Evolutionary conservation across 2,113 vertebrate species (phyloP), one percentile per base, ranked within the genome.

Genomic region (Atrichornis clamosus): DNA sequence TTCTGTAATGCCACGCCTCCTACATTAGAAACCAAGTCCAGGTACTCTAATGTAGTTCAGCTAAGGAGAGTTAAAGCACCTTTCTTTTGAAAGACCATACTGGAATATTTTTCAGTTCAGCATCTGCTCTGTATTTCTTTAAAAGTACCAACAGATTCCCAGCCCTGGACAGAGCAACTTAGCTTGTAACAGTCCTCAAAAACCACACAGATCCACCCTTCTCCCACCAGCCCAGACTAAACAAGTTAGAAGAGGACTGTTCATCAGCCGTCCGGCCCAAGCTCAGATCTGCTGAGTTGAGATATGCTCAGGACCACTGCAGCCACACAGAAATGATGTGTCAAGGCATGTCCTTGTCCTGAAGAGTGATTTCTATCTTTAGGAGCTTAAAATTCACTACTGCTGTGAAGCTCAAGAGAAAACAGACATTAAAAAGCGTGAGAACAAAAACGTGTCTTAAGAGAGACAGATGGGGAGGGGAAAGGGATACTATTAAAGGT

Each of bases 1-100:
- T 13, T 32, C 67, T 28, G 33, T 21, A 72, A 59, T 1, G 1
- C 13, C 26, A n/a, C 0, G 0, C 49, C 21, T 47, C 53, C 67
- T 7, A 1, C 2, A 0, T 14, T 18, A 50, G 65, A 73, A 65
- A 62, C 22, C 33, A 73, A 65, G 74, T 2, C 62, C 49, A 42
- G 58, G 14, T 49, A 42, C 27, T 41, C 42, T 14, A 28, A 62
- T 10, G 20, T 4, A 33, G n/a, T 16, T 89, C 22, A 28, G 9
- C 33, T 37, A 56, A 87, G 49, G 10, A 68, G 42, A 82, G 63
- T 33, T 75, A 50, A 41, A 76, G 41, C 5, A 52, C 6, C 21
- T 50, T 62, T 37, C n/a, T 58, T 86, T 30, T 44, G 13, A 64
- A 87, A 84, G n/a, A 49, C 35, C 37, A 33, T 1, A 1, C 39